phyloP scores from a whole-genome alignment of 2,888 invertebrate species.

The Drosophila pegasa region DNA sequence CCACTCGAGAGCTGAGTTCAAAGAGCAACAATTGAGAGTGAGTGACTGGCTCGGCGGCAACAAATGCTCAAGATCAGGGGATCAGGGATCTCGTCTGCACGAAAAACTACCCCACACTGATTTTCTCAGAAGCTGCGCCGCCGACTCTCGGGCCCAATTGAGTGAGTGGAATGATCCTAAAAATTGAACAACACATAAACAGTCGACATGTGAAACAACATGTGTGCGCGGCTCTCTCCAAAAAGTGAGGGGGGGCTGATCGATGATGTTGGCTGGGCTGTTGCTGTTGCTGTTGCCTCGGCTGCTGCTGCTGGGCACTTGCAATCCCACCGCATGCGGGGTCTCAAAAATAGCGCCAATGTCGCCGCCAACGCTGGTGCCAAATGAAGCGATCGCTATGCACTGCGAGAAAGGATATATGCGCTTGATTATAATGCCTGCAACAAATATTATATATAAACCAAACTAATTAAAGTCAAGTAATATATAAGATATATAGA shows the following conservation, averaged over 20 bases:
- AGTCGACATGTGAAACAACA: slow-evolving; percentile 40
- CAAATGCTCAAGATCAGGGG: slow-evolving; percentile 32
- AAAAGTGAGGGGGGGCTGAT: slow-evolving; percentile 28
- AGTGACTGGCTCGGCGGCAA: not conserved
- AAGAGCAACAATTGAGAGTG: slow-evolving; percentile 17
- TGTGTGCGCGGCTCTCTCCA: slow-evolving; percentile 34
- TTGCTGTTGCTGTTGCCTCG: slow-evolving; percentile 12
- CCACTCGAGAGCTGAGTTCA: slow-evolving; percentile 22
- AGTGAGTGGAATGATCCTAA: slow-evolving; percentile 45
- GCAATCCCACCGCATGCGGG: slow-evolving; percentile 50
- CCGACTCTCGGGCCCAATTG: slow-evolving; percentile 44
- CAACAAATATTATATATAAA: not conserved
- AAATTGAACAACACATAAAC: slow-evolving; percentile 63
- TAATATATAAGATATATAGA: not conserved
- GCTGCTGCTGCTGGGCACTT: slow-evolving; percentile 26
- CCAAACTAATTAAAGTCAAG: not conserved
- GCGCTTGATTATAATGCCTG: not conserved
- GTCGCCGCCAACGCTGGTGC: slow-evolving; percentile 43
- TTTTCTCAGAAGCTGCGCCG: slow-evolving; percentile 48
- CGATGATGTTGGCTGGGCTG: slow-evolving; percentile 17
- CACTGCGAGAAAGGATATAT: slow-evolving; percentile 8
- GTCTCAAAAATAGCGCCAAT: slow-evolving; percentile 62
- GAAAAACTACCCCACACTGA: slow-evolving; percentile 57
- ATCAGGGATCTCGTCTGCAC: slow-evolving; percentile 36
- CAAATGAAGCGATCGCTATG: slow-evolving; percentile 38